Percentiles rank a stretch among this genome's conserved stretches.
Conservation (phyloP, 2,888 invertebrate genomes). For the Callosobruchus maculatus region DNA sequence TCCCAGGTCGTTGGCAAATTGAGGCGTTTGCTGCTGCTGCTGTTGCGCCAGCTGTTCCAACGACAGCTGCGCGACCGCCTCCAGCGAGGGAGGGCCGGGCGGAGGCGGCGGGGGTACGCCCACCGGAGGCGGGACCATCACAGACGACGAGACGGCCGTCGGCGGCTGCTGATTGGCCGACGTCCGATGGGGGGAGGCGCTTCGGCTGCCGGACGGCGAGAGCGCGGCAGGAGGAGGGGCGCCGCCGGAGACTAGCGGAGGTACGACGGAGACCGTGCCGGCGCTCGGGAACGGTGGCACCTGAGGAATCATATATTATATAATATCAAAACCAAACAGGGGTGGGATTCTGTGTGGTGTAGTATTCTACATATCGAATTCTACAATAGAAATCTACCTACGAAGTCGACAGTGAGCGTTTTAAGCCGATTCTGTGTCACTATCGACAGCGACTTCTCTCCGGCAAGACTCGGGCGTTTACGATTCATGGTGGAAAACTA, state of each 20-base stretch:
- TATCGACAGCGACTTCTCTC: too few species aligned
- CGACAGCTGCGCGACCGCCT: conserved; percentile 1
- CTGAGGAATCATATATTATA: conserved; percentile 33
- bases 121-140: conserved; percentile 34
- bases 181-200: conserved; percentile 61
- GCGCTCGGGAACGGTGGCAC: conserved; percentile 49
- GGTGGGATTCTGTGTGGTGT: too few species aligned
- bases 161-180: conserved; percentile 21
- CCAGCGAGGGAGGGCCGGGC: conserved; percentile 17
- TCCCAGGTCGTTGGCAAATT: neutral
- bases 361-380: too few species aligned
- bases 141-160: conserved; percentile 2
- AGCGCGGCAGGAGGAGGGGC: conserved; percentile 70
- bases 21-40: too few species aligned
- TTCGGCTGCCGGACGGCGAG: conserved; percentile 75
- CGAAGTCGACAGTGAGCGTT: too few species aligned
- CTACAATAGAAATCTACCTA: too few species aligned
- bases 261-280: conserved; percentile 60
- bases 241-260: conserved; percentile 48
- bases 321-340: too few species aligned
- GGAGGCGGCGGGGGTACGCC: conserved; percentile 21
- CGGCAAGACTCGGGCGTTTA: too few species aligned
- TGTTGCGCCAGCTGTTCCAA: conserved; percentile 33
- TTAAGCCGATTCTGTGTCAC: too few species aligned
- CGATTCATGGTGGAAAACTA: too few species aligned